phyloP scores from a whole-genome alignment of 2,797 vertebrate species.

The Esox lucius region DNA sequence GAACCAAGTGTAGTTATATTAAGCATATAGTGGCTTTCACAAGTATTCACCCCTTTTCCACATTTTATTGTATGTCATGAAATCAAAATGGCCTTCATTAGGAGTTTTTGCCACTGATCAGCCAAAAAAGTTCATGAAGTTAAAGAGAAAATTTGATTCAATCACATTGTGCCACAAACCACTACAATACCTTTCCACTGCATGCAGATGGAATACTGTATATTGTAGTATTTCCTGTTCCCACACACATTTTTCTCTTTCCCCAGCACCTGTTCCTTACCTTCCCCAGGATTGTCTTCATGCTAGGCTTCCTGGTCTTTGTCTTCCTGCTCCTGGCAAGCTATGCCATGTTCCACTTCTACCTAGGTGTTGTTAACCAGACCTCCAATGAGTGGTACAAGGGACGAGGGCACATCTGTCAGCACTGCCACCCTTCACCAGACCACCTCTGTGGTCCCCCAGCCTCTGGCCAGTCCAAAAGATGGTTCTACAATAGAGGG shows the following conservation, averaged over 20 bases:
- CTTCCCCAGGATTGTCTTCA: constrained; percentile 91
- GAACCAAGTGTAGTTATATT: no score
- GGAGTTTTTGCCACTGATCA: no score
- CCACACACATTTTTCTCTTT: neutral
- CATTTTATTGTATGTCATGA: no score
- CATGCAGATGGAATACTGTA: neutral
- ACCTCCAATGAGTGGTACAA: constrained; percentile 94
- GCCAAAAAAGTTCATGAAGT: no score
- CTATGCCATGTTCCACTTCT: constrained; percentile 83
- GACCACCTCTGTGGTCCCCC: constrained; percentile 40
- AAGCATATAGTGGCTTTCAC: no score
- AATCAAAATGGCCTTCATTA: no score
- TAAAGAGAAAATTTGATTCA: neutral
- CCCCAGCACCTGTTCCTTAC: constrained; percentile 91
- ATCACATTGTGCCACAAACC: neutral
- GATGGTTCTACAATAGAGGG: constrained; percentile 73
- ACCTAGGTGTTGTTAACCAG: constrained; percentile 86
- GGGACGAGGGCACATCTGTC: constrained; percentile 64
- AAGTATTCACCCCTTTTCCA: no score
- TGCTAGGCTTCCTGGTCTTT: constrained; percentile 91
- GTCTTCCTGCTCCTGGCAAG: constrained; percentile 83
- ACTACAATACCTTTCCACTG: neutral
- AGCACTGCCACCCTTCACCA: constrained; percentile 62
- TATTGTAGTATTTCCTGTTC: neutral
- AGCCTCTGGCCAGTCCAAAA: constrained; percentile 58